Evolutionary conservation across 2,797 vertebrate species (phyloP).

Genomic region (Eremophila alpestris): DNA sequence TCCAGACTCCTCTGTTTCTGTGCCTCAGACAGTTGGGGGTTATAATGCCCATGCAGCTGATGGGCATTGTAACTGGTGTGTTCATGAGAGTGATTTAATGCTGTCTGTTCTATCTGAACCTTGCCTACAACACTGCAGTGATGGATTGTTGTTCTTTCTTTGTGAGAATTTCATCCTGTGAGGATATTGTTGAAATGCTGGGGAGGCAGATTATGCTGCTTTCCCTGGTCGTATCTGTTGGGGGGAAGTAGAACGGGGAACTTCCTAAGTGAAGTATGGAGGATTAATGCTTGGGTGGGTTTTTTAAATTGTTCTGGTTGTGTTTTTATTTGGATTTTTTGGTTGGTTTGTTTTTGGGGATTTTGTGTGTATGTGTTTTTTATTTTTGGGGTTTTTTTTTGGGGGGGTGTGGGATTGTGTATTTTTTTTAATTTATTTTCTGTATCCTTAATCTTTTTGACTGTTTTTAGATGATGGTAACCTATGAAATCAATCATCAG

Average conservation of each 20-base stretch:
- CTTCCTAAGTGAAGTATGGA: background rate
- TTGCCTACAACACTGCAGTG: background rate
- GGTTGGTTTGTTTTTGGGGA: background rate
- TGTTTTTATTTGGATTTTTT: background rate
- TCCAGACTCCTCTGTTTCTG: background rate
- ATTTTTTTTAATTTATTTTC: background rate
- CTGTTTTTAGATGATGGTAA: background rate
- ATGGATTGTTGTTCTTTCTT: background rate
- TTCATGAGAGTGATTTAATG: background rate
- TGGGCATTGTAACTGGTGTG: background rate
- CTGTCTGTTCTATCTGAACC: background rate
- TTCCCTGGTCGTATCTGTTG: accelerated
- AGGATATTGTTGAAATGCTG: background rate
- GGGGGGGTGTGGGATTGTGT: too few species aligned
- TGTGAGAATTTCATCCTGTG: background rate
- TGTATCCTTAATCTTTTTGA: background rate
- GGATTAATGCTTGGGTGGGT: background rate
- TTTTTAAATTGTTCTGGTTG: background rate
- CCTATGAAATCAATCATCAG: background rate
- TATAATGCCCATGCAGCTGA: background rate
- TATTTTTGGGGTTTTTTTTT: background rate
- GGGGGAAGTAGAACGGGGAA: background rate
- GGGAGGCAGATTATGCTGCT: background rate
- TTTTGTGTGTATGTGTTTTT: background rate
- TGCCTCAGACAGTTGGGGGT: background rate